These are phyloP conservation scores for Cryptomyrus ogoouensis DNA, from an alignment of 2,113 vertebrate genomes.

Conservation along the genomic window DNA sequence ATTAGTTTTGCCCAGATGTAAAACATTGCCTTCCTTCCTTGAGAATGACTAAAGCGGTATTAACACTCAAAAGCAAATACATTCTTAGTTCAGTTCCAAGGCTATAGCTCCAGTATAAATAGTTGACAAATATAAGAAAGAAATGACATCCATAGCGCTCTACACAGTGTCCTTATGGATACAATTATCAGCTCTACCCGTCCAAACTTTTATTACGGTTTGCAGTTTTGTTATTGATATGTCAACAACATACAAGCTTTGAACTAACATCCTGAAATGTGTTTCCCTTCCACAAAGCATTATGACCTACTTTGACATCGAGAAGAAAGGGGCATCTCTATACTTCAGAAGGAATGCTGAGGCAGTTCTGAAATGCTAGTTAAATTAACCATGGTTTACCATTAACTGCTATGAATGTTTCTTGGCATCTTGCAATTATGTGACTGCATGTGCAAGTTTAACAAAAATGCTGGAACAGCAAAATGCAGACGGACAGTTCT, in stretches of 20 bases:
- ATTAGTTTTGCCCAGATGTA: neutral
- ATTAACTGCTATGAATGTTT: neutral
- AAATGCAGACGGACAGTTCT: neutral
- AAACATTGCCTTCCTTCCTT: neutral
- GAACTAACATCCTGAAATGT: neutral
- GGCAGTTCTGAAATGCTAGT: neutral
- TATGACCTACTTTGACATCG: neutral
- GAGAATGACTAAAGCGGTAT: neutral
- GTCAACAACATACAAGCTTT: neutral
- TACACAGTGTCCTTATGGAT: neutral
- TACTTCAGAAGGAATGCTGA: neutral
- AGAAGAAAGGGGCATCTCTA: neutral
- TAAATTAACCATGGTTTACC: neutral
- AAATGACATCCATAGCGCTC: neutral
- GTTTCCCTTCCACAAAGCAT: neutral
- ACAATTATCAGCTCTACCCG: neutral
- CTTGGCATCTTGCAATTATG: neutral
- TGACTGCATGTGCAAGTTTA: neutral
- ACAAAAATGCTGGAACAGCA: neutral
- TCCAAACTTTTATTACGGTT: neutral
- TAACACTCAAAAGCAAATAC: neutral
- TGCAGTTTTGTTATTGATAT: neutral
- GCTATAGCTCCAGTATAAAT: neutral
- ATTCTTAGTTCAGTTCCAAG: neutral
- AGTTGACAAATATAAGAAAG: neutral